Evolutionary conservation across 1,140 invertebrate species (phyloP).

Genomic region (Oncopeltus fasciatus): DNA sequence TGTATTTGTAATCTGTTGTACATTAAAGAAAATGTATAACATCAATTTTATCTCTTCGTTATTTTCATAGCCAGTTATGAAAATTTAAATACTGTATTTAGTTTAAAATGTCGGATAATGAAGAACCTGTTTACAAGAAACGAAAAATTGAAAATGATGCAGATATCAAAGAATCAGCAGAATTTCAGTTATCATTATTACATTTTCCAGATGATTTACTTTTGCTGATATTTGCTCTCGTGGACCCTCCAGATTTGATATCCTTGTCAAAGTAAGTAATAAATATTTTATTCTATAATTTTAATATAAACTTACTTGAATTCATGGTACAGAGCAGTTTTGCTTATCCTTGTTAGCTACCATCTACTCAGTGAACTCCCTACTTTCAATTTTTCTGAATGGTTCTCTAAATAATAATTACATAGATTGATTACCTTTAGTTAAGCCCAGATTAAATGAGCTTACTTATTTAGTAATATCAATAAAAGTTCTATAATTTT

Average conservation of each 20-base stretch:
- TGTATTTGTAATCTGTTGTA: no score
- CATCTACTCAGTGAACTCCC: not conserved
- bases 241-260: constrained; percentile 34
- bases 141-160: not conserved
- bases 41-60: no score
- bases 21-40: no score
- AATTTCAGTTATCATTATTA: constrained; percentile 21
- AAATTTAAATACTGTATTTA: no score
- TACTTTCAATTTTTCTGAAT: no score
- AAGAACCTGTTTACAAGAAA: not conserved
- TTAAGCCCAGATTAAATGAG: no score
- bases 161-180: not conserved
- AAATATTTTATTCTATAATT: not conserved
- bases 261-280: constrained; percentile 34
- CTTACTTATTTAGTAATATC: no score
- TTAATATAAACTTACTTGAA: not conserved
- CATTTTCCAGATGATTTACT: constrained; percentile 37
- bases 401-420: no score
- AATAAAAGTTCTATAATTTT: no score
- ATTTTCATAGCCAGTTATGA: no score
- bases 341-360: not conserved
- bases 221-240: constrained; percentile 36
- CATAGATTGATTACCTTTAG: no score
- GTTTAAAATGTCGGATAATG: not conserved
- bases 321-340: not conserved